These are phyloP conservation scores for Luffia ferchaultella DNA, from an alignment of 2,888 invertebrate species.

Conservation along the genomic window DNA sequence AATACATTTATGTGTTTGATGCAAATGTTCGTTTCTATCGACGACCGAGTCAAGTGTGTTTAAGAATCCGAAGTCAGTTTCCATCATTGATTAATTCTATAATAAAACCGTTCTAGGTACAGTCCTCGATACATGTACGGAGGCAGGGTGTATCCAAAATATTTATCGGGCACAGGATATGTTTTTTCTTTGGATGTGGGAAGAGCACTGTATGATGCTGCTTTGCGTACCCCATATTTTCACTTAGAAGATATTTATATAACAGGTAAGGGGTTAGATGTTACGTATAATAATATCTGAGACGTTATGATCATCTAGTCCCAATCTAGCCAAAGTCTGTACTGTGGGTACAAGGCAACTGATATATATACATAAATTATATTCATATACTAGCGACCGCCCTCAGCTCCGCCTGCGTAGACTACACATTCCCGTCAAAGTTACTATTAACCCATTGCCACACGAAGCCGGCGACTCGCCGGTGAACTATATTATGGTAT, in stretches of 20 bases:
- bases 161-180: conserved; percentile 85
- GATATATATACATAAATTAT: background rate
- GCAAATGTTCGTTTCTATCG: too few species aligned
- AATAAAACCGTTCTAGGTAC: too few species aligned
- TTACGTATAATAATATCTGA: background rate
- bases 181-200: conserved; percentile 75
- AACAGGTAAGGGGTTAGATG: conserved; percentile 68
- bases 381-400: background rate
- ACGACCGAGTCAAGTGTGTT: too few species aligned
- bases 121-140: conserved; percentile 82
- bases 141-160: conserved; percentile 77
- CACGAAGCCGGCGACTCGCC: too few species aligned
- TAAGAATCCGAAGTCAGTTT: too few species aligned
- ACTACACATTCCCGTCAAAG: too few species aligned
- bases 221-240: conserved; percentile 73
- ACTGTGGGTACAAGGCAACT: background rate
- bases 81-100: too few species aligned
- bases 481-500: too few species aligned
- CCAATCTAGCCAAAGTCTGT: too few species aligned
- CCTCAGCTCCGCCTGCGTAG: too few species aligned
- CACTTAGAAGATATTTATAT: conserved; percentile 83
- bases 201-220: conserved; percentile 69
- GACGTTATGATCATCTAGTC: background rate
- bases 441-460: too few species aligned
- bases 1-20: too few species aligned